Evolutionary conservation across 2,888 invertebrate species (phyloP), one percentile per base, ranked within the genome.

Genomic region (Falcaria lacertinaria): DNA sequence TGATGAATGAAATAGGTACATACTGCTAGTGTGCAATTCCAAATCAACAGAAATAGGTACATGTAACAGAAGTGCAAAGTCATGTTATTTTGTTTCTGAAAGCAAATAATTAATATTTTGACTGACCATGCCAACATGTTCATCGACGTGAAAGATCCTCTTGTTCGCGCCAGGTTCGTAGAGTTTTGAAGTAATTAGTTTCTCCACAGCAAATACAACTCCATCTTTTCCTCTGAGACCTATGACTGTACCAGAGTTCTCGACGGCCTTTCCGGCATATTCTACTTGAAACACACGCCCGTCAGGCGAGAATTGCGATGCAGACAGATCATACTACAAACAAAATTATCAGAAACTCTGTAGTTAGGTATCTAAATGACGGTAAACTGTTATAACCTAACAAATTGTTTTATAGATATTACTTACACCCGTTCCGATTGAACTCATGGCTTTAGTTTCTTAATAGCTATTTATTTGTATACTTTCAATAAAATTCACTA

Each of bases 231-330:
- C 98, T 64, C 97, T 90, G 4, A 99, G 91, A 0, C 96, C 99
- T 54, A 99, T 95, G 11, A 98, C 97, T 47, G 99, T 99, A 7
- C 98, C 98, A 73, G 97, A 97, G 73, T 97, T 97, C 88, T 99
- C 99, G 1, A 99, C 99, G 3, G 99, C 99, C 89, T 99, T 99
- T 43, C 96, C 96, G 2, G 99, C 99, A 89, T 99, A 99, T 90
- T 99, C 99, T 1, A 99, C 98, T 93, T 99, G 99, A 84, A 99
- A 99, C 28, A 99, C 99, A 62, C 99, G 91, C 7, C 99, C 99
- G 80, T 99, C 99, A 2, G 99, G 99, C 1, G 99, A 99, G 89
- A 99, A 99, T 91, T 99, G 99, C 34, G 99, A 98, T n/a, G 99
- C 99, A 47, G 99, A 99, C 67, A 99, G 91, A 92, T 99, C 99